Percentiles rank a stretch among this genome's conserved stretches.
Conservation (phyloP, 2,888 invertebrate species). For the Drosophila kokeensis region DNA sequence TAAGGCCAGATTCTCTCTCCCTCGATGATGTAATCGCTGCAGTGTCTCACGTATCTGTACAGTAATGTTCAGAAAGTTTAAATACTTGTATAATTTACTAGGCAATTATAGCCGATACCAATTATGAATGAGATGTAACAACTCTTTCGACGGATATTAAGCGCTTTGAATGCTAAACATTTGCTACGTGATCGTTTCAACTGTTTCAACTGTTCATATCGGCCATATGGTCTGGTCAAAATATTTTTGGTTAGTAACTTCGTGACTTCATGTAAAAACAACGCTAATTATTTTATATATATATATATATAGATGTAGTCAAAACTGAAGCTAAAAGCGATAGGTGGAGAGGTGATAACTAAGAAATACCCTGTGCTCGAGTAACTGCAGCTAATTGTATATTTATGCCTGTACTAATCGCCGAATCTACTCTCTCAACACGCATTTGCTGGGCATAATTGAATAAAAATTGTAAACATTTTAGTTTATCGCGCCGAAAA, state of each 20-base stretch:
- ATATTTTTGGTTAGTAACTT: slow-evolving; percentile 26
- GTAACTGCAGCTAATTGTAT: background rate
- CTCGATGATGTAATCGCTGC: slow-evolving; percentile 35
- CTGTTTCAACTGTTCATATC: slow-evolving; percentile 1
- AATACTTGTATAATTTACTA: slow-evolving; percentile 5
- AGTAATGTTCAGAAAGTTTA: slow-evolving; percentile 31
- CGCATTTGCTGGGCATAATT: slow-evolving; percentile 10
- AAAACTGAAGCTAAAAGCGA: slow-evolving; percentile 15
- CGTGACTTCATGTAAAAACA: slow-evolving; percentile 61
- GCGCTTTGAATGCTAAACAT: slow-evolving; percentile 50
- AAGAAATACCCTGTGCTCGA: slow-evolving; percentile 10
- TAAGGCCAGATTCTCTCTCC: slow-evolving; percentile 12
- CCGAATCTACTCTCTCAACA: background rate
- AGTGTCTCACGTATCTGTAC: slow-evolving; percentile 25
- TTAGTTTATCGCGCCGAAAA: slow-evolving; percentile 29
- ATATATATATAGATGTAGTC: slow-evolving; percentile 18
- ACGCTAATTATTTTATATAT: slow-evolving; percentile 40
- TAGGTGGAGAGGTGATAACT: background rate
- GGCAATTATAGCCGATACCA: slow-evolving; percentile 43
- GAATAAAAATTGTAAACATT: slow-evolving; percentile 30
- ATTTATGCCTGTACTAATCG: background rate
- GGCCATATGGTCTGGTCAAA: slow-evolving; percentile 55
- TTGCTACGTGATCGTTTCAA: slow-evolving; percentile 50
- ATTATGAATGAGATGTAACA: slow-evolving; percentile 50
- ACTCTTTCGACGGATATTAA: slow-evolving; percentile 35